phyloP scores from a whole-genome alignment of 2,113 vertebrate genomes.

The Sylvilagus bachmani region DNA sequence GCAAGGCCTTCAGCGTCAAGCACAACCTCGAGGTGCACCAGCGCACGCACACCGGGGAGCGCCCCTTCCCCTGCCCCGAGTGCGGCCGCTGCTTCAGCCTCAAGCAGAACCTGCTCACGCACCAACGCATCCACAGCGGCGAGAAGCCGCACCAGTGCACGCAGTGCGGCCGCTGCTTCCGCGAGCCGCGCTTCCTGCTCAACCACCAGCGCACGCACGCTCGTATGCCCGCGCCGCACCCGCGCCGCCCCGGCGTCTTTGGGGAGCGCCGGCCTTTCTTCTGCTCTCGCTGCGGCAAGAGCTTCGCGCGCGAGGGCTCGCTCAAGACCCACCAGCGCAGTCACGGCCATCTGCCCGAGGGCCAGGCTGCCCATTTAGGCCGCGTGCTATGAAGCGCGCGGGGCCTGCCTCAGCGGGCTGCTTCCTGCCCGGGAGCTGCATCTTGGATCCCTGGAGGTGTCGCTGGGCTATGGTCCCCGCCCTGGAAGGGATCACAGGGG shows the following conservation, averaged over 20 bases:
- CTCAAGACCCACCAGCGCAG: slow-evolving; percentile 90
- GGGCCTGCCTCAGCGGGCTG: not conserved
- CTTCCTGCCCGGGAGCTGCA: slow-evolving; percentile 60
- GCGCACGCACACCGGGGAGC: slow-evolving; percentile 86
- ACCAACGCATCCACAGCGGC: slow-evolving; percentile 87
- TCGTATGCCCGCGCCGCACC: slow-evolving; percentile 84
- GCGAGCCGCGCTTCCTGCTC: slow-evolving; percentile 89
- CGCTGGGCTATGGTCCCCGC: fast-evolving
- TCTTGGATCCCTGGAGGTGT: not conserved
- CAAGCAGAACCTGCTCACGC: slow-evolving; percentile 86
- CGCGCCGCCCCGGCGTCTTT: slow-evolving; percentile 86
- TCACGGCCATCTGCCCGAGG: slow-evolving; percentile 83
- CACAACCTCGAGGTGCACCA: slow-evolving; percentile 87
- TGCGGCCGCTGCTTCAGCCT: slow-evolving; percentile 86
- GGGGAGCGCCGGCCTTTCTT: slow-evolving; percentile 91
- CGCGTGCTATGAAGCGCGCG: slow-evolving; percentile 48
- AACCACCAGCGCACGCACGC: slow-evolving; percentile 86
- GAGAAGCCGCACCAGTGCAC: slow-evolving; percentile 91
- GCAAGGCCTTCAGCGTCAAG: slow-evolving; percentile 87
- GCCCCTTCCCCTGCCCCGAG: slow-evolving; percentile 83
- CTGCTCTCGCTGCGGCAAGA: slow-evolving; percentile 90
- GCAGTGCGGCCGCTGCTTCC: slow-evolving; percentile 91
- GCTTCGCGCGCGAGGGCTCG: slow-evolving; percentile 89
- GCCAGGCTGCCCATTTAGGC: slow-evolving; percentile 81
- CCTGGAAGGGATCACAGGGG: not conserved